These are phyloP conservation scores for Lagria hirta DNA, from an alignment of 2,888 invertebrate genomes.

Conservation along the genomic window DNA sequence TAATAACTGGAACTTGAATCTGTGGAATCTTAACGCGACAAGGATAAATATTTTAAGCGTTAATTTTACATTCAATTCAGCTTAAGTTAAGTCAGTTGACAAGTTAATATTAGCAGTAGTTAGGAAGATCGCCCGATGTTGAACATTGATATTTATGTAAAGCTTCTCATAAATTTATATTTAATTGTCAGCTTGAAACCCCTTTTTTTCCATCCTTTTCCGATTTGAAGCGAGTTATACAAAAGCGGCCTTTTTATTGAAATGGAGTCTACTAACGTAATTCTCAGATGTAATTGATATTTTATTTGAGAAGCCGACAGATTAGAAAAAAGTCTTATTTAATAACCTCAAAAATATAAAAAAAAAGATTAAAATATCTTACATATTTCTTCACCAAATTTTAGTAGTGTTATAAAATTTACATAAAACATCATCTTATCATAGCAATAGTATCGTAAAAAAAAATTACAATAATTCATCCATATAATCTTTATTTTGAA, in stretches of 20 bases:
- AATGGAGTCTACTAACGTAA: too few species aligned
- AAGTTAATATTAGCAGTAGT: conserved; percentile 47
- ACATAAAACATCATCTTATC: too few species aligned
- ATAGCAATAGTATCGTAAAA: too few species aligned
- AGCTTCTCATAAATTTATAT: conserved; percentile 44
- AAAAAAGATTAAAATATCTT: not conserved
- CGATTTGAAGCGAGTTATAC: not conserved
- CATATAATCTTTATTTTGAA: too few species aligned
- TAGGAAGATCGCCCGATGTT: conserved; percentile 34
- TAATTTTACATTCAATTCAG: conserved; percentile 47
- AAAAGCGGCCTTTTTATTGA: too few species aligned
- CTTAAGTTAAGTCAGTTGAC: conserved; percentile 43
- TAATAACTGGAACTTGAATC: conserved; percentile 38
- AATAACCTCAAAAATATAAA: not conserved
- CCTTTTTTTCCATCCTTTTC: not conserved
- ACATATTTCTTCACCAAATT: too few species aligned
- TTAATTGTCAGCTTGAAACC: conserved; percentile 43
- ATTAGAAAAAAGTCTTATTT: conserved; percentile 25
- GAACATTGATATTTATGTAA: conserved; percentile 48
- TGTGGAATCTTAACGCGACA: conserved; percentile 43
- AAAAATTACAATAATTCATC: too few species aligned
- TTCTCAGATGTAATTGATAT: not conserved
- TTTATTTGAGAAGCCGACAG: conserved; percentile 18
- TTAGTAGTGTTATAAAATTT: too few species aligned
- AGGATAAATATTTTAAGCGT: conserved; percentile 49